phyloP scores from a whole-genome alignment of 2,797 vertebrate genomes.

The Harpagifer antarcticus region DNA sequence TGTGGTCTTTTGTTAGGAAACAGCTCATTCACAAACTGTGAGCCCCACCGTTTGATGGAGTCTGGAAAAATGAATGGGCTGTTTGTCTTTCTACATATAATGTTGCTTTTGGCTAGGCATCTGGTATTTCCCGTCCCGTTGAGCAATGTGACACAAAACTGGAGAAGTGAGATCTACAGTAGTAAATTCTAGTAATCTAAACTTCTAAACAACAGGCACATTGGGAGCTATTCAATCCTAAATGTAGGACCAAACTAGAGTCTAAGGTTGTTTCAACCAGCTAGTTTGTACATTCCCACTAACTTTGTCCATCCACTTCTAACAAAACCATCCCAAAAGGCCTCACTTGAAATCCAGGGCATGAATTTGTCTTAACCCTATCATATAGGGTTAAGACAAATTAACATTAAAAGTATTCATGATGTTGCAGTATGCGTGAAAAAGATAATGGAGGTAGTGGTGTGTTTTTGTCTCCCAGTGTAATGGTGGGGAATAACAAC shows the following conservation, averaged over 20 bases:
- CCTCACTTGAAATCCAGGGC: not conserved
- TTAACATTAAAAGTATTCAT: not conserved
- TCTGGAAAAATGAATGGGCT: conserved; percentile 32
- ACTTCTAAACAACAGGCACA: not conserved
- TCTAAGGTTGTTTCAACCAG: not conserved
- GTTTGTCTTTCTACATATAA: conserved; percentile 33
- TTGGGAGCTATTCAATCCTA: not conserved
- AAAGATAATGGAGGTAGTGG: not conserved
- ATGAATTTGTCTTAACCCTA: not conserved
- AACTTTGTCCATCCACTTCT: not conserved
- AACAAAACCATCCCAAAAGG: not conserved
- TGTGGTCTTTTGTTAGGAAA: conserved; percentile 22
- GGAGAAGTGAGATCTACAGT: conserved; percentile 4
- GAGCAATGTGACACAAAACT: conserved; percentile 22
- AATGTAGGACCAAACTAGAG: not conserved
- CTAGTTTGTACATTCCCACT: not conserved
- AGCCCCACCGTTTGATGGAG: not conserved
- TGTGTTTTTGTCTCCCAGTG: not conserved
- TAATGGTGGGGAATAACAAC: too few relatives aligned
- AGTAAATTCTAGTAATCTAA: too few relatives aligned
- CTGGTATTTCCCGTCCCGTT: conserved; percentile 19
- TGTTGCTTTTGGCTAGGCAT: conserved; percentile 59
- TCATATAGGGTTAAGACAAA: not conserved
- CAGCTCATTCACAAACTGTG: conserved; percentile 35
- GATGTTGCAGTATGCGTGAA: not conserved